These are phyloP conservation scores for Engystomops pustulosus DNA, from an alignment of 2,113 vertebrate genomes.

Conservation along the genomic window DNA sequence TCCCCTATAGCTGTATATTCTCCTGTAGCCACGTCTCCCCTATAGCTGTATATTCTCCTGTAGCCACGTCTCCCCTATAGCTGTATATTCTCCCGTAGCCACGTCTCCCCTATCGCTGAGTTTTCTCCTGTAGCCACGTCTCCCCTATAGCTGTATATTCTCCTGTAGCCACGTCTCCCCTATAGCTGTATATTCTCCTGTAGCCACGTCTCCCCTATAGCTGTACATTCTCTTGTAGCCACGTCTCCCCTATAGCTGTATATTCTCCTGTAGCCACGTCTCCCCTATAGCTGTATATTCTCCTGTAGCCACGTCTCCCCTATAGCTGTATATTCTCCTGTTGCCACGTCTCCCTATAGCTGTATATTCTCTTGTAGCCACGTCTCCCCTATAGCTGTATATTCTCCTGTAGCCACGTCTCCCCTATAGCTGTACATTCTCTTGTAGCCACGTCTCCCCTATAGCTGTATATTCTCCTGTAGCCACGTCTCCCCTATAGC, in stretches of 20 bases:
- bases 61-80: background rate
- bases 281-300: background rate
- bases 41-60: background rate
- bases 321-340: background rate
- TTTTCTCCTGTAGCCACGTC: too few relatives aligned
- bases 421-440: background rate
- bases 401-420: background rate
- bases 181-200: background rate
- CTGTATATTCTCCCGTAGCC: background rate
- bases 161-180: background rate
- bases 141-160: too few relatives aligned
- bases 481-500: background rate
- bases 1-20: too few relatives aligned
- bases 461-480: too few relatives aligned
- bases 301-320: background rate
- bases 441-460: too few relatives aligned
- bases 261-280: too few relatives aligned
- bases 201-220: background rate
- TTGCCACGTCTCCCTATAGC: too few relatives aligned
- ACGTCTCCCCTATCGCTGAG: background rate
- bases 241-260: background rate
- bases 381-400: background rate
- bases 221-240: background rate
- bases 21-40: background rate
- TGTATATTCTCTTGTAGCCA: too few relatives aligned